Conservation (phyloP, 2,797 vertebrate species). For the Leptoclinus maculatus region DNA sequence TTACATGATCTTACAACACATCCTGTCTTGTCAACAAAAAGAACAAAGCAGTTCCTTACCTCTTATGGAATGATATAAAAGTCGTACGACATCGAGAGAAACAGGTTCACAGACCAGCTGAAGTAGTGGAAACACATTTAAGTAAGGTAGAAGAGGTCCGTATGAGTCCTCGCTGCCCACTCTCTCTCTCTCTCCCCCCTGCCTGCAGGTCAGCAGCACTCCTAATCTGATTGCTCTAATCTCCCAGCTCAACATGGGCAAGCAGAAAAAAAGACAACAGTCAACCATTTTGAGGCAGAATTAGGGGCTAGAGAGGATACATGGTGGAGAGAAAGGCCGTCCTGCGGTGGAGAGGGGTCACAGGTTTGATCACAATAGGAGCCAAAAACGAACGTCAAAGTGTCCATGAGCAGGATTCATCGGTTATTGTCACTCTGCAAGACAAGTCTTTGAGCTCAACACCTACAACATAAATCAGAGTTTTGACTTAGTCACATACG, state of each 20-base stretch:
- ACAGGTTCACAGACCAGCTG: constrained; percentile 43
- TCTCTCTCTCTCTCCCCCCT: constrained; percentile 47
- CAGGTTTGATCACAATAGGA: constrained; percentile 17
- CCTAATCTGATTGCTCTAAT: constrained; percentile 97
- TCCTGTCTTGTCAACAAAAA: not conserved
- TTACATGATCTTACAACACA: constrained; percentile 2
- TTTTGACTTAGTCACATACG: constrained; percentile 1
- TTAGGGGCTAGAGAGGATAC: constrained; percentile 39
- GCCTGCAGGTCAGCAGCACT: constrained; percentile 78
- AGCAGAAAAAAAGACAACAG: constrained; percentile 76
- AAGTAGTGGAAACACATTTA: constrained; percentile 56
- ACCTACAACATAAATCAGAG: constrained; percentile 26
- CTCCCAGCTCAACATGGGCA: constrained; percentile 87
- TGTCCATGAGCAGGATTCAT: constrained; percentile 12
- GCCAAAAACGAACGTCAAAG: not conserved
- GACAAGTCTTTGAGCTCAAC: not conserved
- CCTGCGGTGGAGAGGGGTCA: not conserved
- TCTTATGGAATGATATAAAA: constrained; percentile 65
- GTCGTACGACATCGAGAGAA: constrained; percentile 66
- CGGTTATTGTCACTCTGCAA: not conserved
- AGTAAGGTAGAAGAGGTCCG: constrained; percentile 59
- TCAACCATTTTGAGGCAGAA: constrained; percentile 79
- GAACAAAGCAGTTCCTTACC: constrained; percentile 78
- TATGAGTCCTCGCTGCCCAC: constrained; percentile 54
- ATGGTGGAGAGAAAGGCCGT: not conserved